phyloP scores from a whole-genome alignment of 2,113 vertebrate species.

The Melanostigma gelatinosum region DNA sequence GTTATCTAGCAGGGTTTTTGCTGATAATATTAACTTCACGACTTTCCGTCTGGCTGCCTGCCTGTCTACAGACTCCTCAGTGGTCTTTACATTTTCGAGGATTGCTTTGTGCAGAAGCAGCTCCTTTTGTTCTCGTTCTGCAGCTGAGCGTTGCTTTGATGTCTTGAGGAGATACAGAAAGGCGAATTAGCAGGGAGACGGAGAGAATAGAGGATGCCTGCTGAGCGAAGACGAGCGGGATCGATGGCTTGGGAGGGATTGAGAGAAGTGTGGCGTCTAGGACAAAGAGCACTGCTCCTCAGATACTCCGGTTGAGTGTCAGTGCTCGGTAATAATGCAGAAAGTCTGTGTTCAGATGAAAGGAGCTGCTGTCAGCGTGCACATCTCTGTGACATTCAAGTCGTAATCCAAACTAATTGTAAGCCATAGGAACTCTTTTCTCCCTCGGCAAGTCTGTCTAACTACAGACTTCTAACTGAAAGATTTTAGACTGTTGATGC shows the following conservation, averaged over 20 bases:
- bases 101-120: slow-evolving; percentile 61
- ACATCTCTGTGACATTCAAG: slow-evolving; percentile 22
- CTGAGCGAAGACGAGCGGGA: slow-evolving; percentile 56
- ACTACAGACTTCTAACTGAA: background rate
- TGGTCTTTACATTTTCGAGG: slow-evolving; percentile 51
- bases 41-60: slow-evolving; percentile 28
- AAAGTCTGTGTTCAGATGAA: slow-evolving; percentile 50
- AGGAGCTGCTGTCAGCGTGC: slow-evolving; percentile 23
- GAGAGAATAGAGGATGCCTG: slow-evolving; percentile 49
- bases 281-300: slow-evolving; percentile 51
- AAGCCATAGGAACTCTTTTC: slow-evolving; percentile 3
- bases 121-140: slow-evolving; percentile 64
- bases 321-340: slow-evolving; percentile 21
- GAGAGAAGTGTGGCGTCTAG: slow-evolving; percentile 32
- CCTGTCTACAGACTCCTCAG: slow-evolving; percentile 33
- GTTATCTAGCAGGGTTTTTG: background rate
- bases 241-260: slow-evolving; percentile 61
- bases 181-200: slow-evolving; percentile 56
- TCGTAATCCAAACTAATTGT: slow-evolving; percentile 29
- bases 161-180: slow-evolving; percentile 50
- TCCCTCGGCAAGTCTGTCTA: background rate
- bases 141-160: slow-evolving; percentile 68
- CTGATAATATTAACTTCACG: slow-evolving; percentile 18
- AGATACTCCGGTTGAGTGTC: slow-evolving; percentile 26
- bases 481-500: background rate